A percentile compares a stretch with the other conserved stretches of the same genome.
These are phyloP conservation scores for Pleuronectes platessa DNA, from an alignment of 2,113 vertebrate species.

Conservation along the genomic window DNA sequence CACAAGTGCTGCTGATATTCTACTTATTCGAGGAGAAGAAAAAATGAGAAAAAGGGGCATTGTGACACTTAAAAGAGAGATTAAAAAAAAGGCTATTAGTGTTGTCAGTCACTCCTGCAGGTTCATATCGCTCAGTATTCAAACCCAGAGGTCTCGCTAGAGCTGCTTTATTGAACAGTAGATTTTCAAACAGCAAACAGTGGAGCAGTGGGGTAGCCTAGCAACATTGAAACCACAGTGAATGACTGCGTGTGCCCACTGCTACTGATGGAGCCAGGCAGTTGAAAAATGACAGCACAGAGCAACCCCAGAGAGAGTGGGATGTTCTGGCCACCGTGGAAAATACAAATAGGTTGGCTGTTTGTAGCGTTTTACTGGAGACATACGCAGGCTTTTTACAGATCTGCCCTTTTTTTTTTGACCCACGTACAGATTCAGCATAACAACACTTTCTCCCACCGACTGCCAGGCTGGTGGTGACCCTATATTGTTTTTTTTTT, in stretches of 20 bases:
- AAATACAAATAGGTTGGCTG: slow-evolving; percentile 66
- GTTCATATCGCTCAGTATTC: slow-evolving; percentile 76
- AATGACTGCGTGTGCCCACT: slow-evolving; percentile 69
- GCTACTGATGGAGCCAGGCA: slow-evolving; percentile 58
- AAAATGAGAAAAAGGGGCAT: slow-evolving; percentile 16
- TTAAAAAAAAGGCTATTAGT: slow-evolving; percentile 54
- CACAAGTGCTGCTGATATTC: slow-evolving; percentile 10
- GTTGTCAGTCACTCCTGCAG: slow-evolving; percentile 67
- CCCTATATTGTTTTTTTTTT: slow-evolving; percentile 28
- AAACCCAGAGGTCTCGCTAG: slow-evolving; percentile 78
- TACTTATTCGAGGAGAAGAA: slow-evolving; percentile 2
- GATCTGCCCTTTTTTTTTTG: slow-evolving; percentile 1
- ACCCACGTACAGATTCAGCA: background rate
- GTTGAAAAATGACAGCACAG: slow-evolving; percentile 64
- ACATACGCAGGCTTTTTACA: slow-evolving; percentile 36
- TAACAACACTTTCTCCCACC: slow-evolving; percentile 12
- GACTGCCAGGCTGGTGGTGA: slow-evolving; percentile 22
- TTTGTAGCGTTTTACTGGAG: slow-evolving; percentile 36
- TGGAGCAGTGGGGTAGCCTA: slow-evolving; percentile 80
- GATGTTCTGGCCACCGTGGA: slow-evolving; percentile 67
- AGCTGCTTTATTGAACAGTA: slow-evolving; percentile 80
- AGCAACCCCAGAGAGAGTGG: slow-evolving; percentile 74
- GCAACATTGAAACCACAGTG: slow-evolving; percentile 78
- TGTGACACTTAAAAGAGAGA: slow-evolving; percentile 33
- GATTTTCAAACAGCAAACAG: slow-evolving; percentile 73